Conservation (phyloP, 2,797 vertebrate genomes). For the Buphagus erythrorhynchus region DNA sequence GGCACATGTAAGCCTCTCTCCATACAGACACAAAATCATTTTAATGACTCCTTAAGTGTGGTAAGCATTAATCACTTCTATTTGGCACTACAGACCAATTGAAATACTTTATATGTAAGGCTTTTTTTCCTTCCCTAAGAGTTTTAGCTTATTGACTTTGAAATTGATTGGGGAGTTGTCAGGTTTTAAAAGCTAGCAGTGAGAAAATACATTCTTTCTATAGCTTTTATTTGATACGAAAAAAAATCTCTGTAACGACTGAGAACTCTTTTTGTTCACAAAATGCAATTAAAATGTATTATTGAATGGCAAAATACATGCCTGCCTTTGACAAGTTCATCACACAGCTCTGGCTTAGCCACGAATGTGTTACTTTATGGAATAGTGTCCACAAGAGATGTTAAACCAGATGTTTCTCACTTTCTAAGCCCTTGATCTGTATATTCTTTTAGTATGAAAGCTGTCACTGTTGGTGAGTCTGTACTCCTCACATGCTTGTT, state of each 20-base stretch:
- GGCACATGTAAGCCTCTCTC: not conserved
- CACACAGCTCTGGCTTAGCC: not conserved
- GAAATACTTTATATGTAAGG: not conserved
- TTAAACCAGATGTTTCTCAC: not conserved
- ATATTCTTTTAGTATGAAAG: not conserved
- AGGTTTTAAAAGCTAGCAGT: not conserved
- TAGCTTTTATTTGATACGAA: not conserved
- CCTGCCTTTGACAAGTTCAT: not conserved
- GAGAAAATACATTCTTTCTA: not conserved
- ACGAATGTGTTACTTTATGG: not conserved
- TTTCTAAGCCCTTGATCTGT: not conserved
- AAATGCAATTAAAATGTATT: not conserved
- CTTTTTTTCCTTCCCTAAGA: not conserved
- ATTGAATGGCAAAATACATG: not conserved
- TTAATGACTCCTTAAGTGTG: not conserved
- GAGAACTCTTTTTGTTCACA: not conserved
- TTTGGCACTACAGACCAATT: not conserved
- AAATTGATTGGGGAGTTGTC: not conserved
- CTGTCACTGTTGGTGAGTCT: not conserved
- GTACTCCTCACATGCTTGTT: rapidly evolving
- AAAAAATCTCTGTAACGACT: not conserved
- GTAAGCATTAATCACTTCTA: not conserved
- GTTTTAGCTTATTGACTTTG: not conserved
- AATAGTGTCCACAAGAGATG: not conserved
- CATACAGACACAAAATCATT: not conserved